Conservation (phyloP, 2,797 vertebrate species). For the Halcyon badia region DNA sequence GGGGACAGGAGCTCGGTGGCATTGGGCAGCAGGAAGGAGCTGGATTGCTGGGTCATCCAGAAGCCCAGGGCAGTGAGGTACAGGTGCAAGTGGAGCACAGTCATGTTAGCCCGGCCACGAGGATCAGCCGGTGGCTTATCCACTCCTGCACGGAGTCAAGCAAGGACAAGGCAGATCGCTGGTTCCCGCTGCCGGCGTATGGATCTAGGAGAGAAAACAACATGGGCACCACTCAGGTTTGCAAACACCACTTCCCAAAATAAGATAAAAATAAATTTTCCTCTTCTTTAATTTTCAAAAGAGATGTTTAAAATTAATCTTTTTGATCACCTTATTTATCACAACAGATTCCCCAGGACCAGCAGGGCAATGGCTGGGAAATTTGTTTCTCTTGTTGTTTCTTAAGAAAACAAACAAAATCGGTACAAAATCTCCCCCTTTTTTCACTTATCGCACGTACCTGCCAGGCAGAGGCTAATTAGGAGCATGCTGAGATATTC, state of each 20-base stretch:
- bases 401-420: background rate
- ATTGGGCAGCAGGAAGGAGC: slow-evolving; percentile 67
- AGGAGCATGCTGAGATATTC: background rate
- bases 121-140: accelerated
- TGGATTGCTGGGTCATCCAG: slow-evolving; percentile 78
- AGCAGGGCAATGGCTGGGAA: background rate
- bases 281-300: background rate
- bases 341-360: background rate
- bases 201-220: slow-evolving; percentile 24
- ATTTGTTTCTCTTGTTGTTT: background rate
- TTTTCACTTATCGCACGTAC: background rate
- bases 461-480: slow-evolving; percentile 1
- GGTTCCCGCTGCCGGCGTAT: background rate
- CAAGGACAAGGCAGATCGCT: background rate
- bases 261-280: background rate
- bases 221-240: background rate
- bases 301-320: background rate
- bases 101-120: slow-evolving; percentile 4
- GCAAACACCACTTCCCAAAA: background rate
- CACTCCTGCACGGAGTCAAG: background rate
- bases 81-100: slow-evolving; percentile 74
- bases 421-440: background rate
- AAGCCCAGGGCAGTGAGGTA: slow-evolving; percentile 82
- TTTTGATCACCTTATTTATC: background rate
- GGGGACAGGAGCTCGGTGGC: slow-evolving; percentile 68